Evolutionary conservation across 2,888 invertebrate species (phyloP), one percentile per base, ranked within the genome.

Genomic region (Trissonchulus latispiculum): DNA sequence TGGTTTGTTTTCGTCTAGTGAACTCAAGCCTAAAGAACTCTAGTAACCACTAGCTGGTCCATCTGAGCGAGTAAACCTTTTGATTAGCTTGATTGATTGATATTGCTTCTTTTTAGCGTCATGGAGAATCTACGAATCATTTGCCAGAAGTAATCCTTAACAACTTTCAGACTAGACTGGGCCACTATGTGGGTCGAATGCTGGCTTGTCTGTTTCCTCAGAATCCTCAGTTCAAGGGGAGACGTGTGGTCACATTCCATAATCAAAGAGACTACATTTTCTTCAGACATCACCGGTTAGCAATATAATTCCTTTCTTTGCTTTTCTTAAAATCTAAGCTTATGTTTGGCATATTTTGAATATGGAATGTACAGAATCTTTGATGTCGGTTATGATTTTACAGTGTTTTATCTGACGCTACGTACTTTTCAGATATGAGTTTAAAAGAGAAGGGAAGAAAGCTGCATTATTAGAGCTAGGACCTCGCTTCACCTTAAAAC

Each of bases 181-280:
- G 99, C 70, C 87, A 92, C 79, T 90, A 91, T 0, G 88, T 97
- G 67, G 92, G 92, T 0, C 88, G 97, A 78, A 92, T 96, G 92
- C 86, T 97, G 76, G 84, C 80, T 23, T 70, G 68, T n/a, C 36
- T 72, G 36, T 97, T 97, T 83, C 95, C 96, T 84, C 93, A 93
- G 84, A 90, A 93, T 84, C 97, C 99, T 0, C 90, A 99, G 84
- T 99, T 95, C 85, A 89, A 89, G 77, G 97, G 97, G 0, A 88
- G 95, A 1, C 88, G 96, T 76, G 93, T 90, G 0, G 93, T 95
- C 76, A 96, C 97, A 36, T 96, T 99, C 84, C 99, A 99, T 85
- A 99, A 99, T 86, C 99, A 99, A 84, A 87, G 99, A 75, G 99
- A 99, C 86, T 99, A 92, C 83, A 93, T 99, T 79, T 99, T 99